phyloP scores from a whole-genome alignment of 2,797 vertebrate species.

The Lates japonicus region DNA sequence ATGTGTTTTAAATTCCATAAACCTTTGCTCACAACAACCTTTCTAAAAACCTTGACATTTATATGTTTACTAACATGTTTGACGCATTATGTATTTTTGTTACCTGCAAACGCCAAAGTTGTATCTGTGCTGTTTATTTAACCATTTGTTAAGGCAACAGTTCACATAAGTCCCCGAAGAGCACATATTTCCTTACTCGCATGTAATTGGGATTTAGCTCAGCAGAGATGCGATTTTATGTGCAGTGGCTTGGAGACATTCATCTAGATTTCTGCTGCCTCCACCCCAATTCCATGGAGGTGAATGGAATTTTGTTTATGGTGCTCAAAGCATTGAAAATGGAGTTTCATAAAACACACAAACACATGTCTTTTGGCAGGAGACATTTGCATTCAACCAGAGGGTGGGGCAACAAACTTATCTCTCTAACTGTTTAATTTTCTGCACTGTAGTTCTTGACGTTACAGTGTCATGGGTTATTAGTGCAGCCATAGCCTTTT shows the following conservation, averaged over 20 bases:
- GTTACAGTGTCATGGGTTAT: neutral
- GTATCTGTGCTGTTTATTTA: neutral
- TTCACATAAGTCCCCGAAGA: neutral
- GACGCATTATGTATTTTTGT: neutral
- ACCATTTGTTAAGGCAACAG: neutral
- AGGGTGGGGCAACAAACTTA: neutral
- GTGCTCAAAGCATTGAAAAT: neutral
- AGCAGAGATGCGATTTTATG: neutral
- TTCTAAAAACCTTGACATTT: neutral
- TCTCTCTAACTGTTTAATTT: neutral
- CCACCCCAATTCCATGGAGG: neutral
- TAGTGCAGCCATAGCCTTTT: neutral
- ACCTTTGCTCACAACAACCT: neutral
- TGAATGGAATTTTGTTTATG: conserved; percentile 12
- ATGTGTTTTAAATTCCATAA: neutral
- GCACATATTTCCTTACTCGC: neutral
- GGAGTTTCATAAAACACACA: neutral
- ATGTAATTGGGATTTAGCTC: neutral
- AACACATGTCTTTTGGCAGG: neutral
- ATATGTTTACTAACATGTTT: neutral
- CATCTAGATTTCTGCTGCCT: conserved; percentile 1
- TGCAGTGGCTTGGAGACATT: conserved; percentile 1
- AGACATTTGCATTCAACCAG: conserved; percentile 9
- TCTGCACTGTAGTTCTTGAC: neutral
- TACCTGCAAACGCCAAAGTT: neutral